Base-by-base conservation (phyloP, 2,888 invertebrate species). In the Brachylomia viminalis region DNA sequence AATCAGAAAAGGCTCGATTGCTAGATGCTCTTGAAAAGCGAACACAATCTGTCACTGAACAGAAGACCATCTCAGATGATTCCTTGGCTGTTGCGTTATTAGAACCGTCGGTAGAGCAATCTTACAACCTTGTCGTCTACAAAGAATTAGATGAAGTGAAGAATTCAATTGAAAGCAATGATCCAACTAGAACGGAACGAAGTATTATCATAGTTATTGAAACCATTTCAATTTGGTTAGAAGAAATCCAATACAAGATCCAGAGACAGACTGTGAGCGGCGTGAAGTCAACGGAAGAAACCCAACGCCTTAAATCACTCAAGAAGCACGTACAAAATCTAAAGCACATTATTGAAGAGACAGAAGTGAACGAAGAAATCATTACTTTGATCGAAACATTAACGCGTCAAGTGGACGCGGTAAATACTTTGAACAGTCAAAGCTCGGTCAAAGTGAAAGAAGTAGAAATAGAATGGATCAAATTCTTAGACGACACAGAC, bases 181-280 rank as follows among this genome's bases (percentile, higher is more conserved):
- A 98, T 90, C 94, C 97, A 6, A 92, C 95, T 0, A 93, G 97
- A 23, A 97, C 98, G 59, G 98, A 98, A 92, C 97, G 97, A 87
- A 97, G 97, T 61, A 97, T 98, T 20, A 97, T 98, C 17, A 97
- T 98, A 38, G 97, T 98, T 0, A 98, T 98, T 66, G 98, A 98
- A 93, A 98, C 98, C 0, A 98, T 99, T 61, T 98, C 98, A 0
- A 98, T 98, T 23, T 98, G 98, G 98, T 92, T 99, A 62, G 98
- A 98, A 94, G 98, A 98, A 45, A 98, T 98, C 78, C 98, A 98
- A 91, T 98, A 98, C 86, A 97, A 97, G 88, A 98, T 98, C 66
- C 98, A 95, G 78, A 92, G 90, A 87, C 92, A 95, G 80, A 93
- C 94, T 73, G 80, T 92, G 13, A 87, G 91, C 64, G 93, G 93